A percentile compares a stretch with the other conserved stretches of the same genome.
phyloP scores from a whole-genome alignment of 2,797 vertebrate genomes.

The Thunnus albacares region DNA sequence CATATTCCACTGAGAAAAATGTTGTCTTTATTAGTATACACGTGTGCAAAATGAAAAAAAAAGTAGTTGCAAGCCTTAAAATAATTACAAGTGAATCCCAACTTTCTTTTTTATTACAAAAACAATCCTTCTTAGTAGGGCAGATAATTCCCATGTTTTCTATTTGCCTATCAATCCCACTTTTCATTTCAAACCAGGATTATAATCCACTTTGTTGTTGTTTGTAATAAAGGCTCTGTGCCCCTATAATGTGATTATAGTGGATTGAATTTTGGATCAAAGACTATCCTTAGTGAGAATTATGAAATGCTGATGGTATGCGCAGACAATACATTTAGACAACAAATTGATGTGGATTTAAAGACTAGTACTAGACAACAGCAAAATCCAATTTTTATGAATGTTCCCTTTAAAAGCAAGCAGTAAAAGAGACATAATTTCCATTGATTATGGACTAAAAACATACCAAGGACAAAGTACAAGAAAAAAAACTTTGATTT shows the following conservation, averaged over 20 bases:
- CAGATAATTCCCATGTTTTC: conserved; percentile 24
- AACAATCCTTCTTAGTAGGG: conserved; percentile 4
- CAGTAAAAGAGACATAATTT: not conserved
- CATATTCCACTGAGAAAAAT: conserved; percentile 24
- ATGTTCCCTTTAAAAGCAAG: not conserved
- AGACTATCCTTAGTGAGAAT: conserved; percentile 1
- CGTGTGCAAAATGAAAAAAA: not conserved
- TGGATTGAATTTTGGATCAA: conserved; percentile 48
- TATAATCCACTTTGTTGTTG: conserved; percentile 15
- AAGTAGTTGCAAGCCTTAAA: conserved; percentile 9
- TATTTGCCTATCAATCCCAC: conserved; percentile 15
- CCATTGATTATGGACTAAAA: not conserved
- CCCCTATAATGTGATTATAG: conserved; percentile 20
- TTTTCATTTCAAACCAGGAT: conserved; percentile 39
- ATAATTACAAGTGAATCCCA: conserved; percentile 29
- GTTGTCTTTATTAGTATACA: conserved; percentile 4
- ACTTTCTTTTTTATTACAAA: not conserved
- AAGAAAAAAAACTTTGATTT: not conserved
- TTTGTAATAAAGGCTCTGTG: conserved; percentile 23
- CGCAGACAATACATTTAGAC: conserved; percentile 9
- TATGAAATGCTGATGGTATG: conserved; percentile 16
- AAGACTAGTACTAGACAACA: not conserved
- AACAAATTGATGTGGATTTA: not conserved
- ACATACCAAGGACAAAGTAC: no score
- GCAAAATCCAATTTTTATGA: not conserved